A percentile compares a stretch with the other conserved stretches of the same genome.
Conservation (phyloP, 2,888 invertebrate species). For the Phortica magna region DNA sequence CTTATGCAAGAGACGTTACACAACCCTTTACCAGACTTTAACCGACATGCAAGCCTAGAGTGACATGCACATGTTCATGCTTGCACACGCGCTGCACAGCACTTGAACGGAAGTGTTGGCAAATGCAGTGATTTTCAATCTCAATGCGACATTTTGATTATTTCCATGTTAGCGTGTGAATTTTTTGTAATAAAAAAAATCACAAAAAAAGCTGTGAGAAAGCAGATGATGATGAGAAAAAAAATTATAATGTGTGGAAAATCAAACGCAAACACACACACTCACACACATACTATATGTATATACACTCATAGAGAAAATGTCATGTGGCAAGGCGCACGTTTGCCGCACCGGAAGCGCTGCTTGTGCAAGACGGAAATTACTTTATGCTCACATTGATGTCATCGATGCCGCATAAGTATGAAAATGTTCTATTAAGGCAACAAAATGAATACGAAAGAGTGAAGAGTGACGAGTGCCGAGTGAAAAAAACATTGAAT, state of each 20-base stretch:
- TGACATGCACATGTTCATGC: constrained; percentile 7
- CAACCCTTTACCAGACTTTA: background rate
- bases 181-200: constrained; percentile 21
- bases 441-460: constrained; percentile 33
- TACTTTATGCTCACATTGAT: constrained; percentile 74
- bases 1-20: constrained; percentile 67
- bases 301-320: constrained; percentile 54
- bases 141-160: constrained; percentile 72
- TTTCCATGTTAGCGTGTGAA: constrained; percentile 69
- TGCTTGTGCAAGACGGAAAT: constrained; percentile 74
- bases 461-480: constrained; percentile 13
- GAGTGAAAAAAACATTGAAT: constrained; percentile 17
- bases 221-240: constrained; percentile 40
- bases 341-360: constrained; percentile 72
- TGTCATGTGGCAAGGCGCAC: constrained; percentile 64
- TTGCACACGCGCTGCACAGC: constrained; percentile 67
- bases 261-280: constrained; percentile 44
- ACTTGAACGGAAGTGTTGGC: constrained; percentile 72
- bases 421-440: constrained; percentile 43
- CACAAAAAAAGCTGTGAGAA: constrained; percentile 37
- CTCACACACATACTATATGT: constrained; percentile 32
- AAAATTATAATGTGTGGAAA: constrained; percentile 54
- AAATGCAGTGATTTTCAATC: constrained; percentile 71
- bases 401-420: constrained; percentile 74
- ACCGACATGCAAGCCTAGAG: background rate